Conservation (phyloP, 1,140 invertebrate species). For the Brachionus plicatilis region DNA sequence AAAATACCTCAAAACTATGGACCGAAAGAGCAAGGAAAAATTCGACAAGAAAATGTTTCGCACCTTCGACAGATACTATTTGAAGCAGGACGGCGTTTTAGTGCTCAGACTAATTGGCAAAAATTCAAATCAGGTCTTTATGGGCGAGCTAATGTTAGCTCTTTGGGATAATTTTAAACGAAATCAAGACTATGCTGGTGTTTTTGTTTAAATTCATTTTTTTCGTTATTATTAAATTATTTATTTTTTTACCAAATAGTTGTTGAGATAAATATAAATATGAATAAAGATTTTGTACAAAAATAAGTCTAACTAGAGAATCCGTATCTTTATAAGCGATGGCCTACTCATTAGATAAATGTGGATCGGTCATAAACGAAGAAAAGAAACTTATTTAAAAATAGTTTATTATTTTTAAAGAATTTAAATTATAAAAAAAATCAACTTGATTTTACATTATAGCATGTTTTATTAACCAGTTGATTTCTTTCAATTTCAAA, state of each 20-base stretch:
- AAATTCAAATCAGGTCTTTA: conserved; percentile 59
- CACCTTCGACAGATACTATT: conserved; percentile 58
- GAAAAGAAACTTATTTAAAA: no score
- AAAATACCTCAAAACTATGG: conserved; percentile 56
- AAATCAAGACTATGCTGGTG: conserved; percentile 39
- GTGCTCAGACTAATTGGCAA: conserved; percentile 58
- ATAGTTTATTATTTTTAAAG: no score
- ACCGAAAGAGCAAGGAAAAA: conserved; percentile 48
- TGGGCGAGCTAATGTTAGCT: conserved; percentile 57
- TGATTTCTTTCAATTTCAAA: no score
- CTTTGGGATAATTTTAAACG: conserved; percentile 49
- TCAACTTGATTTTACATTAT: no score
- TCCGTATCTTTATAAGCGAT: no score
- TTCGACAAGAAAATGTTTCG: conserved; percentile 48
- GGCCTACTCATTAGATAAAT: no score
- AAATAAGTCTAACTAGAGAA: neutral
- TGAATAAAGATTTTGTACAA: neutral
- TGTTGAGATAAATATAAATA: neutral
- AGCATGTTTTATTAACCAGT: no score
- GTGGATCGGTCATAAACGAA: no score
- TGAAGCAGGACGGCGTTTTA: conserved; percentile 60
- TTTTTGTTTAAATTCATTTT: conserved; percentile 26
- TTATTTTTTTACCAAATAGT: neutral
- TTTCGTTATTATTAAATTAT: neutral
- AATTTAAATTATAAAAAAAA: no score